Evolutionary conservation across 2,888 invertebrate species (phyloP).

Genomic region (Mythimna ferrago): DNA sequence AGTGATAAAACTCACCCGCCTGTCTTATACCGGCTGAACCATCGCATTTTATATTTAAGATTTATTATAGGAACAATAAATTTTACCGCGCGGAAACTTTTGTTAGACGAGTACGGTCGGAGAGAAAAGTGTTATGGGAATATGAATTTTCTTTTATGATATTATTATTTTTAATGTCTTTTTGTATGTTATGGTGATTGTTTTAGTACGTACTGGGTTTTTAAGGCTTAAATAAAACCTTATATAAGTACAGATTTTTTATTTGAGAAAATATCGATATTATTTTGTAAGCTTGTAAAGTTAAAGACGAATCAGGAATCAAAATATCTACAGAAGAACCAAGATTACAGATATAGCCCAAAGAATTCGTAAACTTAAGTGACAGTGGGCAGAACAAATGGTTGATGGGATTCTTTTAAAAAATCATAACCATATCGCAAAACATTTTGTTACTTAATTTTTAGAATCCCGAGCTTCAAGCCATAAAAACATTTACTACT

Average conservation of each 20-base stretch:
- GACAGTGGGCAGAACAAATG: no score
- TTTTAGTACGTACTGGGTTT: slow-evolving; percentile 9
- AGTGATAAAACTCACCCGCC: slow-evolving; percentile 65
- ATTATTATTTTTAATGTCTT: slow-evolving; percentile 21
- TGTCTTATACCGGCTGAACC: slow-evolving; percentile 54
- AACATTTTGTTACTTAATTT: slow-evolving; percentile 64
- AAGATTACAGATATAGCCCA: no score
- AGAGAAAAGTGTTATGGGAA: slow-evolving; percentile 48
- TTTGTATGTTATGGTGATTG: slow-evolving; percentile 20
- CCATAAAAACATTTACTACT: slow-evolving; percentile 62
- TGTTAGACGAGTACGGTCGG: slow-evolving; percentile 55
- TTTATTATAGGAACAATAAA: slow-evolving; percentile 77
- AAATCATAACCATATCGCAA: slow-evolving; percentile 39
- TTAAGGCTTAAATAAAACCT: background rate
- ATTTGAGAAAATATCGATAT: background rate
- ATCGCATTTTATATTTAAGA: slow-evolving; percentile 76
- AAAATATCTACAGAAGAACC: no score
- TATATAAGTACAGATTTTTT: background rate
- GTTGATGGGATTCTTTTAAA: slow-evolving; percentile 15
- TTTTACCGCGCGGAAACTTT: slow-evolving; percentile 76
- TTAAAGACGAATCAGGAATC: no score
- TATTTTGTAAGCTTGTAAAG: no score
- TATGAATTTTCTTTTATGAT: slow-evolving; percentile 36
- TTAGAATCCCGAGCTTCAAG: slow-evolving; percentile 47
- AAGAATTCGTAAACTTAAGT: no score